Base-by-base conservation (phyloP, 2,113 vertebrate genomes). In the Cephalopholis sonnerati region DNA sequence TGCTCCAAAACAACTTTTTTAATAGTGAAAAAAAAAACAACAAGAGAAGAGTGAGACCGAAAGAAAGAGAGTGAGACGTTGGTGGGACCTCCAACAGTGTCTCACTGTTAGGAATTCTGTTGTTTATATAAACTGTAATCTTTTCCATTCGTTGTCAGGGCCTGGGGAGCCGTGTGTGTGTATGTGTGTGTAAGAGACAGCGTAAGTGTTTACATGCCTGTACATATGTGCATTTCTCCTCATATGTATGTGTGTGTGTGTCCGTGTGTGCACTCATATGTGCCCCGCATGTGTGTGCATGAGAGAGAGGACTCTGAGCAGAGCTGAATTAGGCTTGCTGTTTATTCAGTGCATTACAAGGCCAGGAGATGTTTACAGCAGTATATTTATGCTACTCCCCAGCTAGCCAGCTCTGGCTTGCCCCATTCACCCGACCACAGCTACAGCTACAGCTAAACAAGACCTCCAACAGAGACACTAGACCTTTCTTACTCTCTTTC, bases 111-210 rank as follows among this genome's bases (percentile, higher is more conserved):
- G 93, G 95, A 96, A 95, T 95, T 95, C 93, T 93, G 91, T 94
- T 96, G 95, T 96, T 96, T 96, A 96, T 95, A 94, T 95, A 95
- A 96, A 95, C 94, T 95, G 94, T 96, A 95, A 96, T 96, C 95
- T 95, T 96, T 96, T 96, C 95, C 96, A 96, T 95, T 96, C 85
- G 93, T 86, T 91, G 94, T 95, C 88, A 85, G 94, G 84, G 94
- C 87, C 91, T 91, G 92, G 88, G 92, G 89, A 93, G 89, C 79
- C 69, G 62, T 91, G 76, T 88, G 89, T 91, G 89, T 89, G 67
- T 80, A 53, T 73, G 84, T 90, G 74, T 65, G 77, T 77, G 66
- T 71, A 83, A 78, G 75, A 74, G 65, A 68, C 53, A 74, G 61
- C 20, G 25, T 58, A 73, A 77, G 80, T 87, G 81, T 90, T 89